Evolutionary conservation across 2,888 invertebrate species (phyloP).

Genomic region (Eledona agricola): DNA sequence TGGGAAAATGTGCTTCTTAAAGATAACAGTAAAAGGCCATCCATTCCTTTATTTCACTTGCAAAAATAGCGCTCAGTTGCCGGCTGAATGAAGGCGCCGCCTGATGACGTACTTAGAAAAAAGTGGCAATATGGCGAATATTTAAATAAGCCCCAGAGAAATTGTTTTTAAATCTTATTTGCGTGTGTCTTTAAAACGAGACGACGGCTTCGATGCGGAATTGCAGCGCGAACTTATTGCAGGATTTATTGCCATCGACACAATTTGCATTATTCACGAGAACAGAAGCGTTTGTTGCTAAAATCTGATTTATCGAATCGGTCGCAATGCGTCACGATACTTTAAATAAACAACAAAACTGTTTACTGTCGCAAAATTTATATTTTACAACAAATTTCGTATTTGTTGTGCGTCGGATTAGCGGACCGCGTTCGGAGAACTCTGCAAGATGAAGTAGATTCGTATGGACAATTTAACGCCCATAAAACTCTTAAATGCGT

Average conservation of each 20-base stretch:
- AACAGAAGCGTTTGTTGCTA: conserved; percentile 1
- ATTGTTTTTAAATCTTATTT: conserved; percentile 49
- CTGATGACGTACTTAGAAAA: conserved; percentile 47
- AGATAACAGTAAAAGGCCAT: conserved; percentile 57
- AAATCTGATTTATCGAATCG: too few relatives aligned
- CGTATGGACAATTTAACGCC: conserved; percentile 34
- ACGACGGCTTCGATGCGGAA: background rate
- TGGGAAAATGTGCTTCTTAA: conserved; percentile 52
- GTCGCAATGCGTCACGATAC: too few relatives aligned
- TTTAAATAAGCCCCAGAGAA: conserved; percentile 46
- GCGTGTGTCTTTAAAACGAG: conserved; percentile 23
- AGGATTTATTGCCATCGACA: background rate
- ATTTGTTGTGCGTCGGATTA: too few relatives aligned
- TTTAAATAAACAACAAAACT: background rate
- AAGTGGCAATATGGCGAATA: conserved; percentile 45
- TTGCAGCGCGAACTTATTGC: background rate
- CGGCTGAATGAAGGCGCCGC: conserved; percentile 45
- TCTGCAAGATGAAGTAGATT: conserved; percentile 9
- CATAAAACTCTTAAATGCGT: conserved; percentile 41
- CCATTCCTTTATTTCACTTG: conserved; percentile 56
- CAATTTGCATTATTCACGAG: conserved; percentile 17
- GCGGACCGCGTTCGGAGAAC: conserved; percentile 1
- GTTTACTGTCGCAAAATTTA: too few relatives aligned
- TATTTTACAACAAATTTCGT: background rate
- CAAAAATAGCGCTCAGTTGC: conserved; percentile 54